Conservation (phyloP, 2,797 vertebrate genomes). For the Lindbergichthys nudifrons region DNA sequence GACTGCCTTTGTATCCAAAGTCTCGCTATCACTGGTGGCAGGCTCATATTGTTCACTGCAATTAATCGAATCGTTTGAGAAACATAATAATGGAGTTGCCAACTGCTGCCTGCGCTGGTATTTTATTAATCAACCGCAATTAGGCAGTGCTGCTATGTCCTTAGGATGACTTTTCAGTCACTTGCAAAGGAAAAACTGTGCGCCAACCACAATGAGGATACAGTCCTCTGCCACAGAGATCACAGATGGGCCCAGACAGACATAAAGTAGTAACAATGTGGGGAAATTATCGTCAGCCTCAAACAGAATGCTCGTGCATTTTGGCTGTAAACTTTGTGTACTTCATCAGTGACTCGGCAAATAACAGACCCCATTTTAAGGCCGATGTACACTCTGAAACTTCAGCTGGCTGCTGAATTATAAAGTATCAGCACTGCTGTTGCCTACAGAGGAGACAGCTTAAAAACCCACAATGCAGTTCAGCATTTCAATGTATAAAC, state of each 20-base stretch:
- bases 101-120: constrained; percentile 69
- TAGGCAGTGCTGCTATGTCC: constrained; percentile 68
- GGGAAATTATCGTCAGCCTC: constrained; percentile 42
- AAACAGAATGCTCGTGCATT: constrained; percentile 32
- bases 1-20: constrained; percentile 71
- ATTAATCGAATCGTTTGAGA: constrained; percentile 75
- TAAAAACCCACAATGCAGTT: not conserved
- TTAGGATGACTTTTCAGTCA: constrained; percentile 74
- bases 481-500: not conserved
- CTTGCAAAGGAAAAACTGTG: constrained; percentile 27
- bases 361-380: constrained; percentile 20
- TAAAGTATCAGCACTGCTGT: not conserved
- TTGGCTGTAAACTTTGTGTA: constrained; percentile 24
- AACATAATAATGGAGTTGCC: constrained; percentile 77
- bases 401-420: constrained; percentile 37
- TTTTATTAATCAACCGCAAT: constrained; percentile 82
- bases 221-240: constrained; percentile 19
- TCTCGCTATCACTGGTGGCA: constrained; percentile 66
- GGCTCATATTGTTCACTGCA: constrained; percentile 70
- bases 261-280: constrained; percentile 52
- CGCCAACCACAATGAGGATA: constrained; percentile 26
- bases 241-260: constrained; percentile 61
- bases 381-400: constrained; percentile 12
- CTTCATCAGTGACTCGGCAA: constrained; percentile 29
- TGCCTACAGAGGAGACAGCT: not conserved